phyloP scores from a whole-genome alignment of 2,113 vertebrate species.

The Podarcis cretensis region DNA sequence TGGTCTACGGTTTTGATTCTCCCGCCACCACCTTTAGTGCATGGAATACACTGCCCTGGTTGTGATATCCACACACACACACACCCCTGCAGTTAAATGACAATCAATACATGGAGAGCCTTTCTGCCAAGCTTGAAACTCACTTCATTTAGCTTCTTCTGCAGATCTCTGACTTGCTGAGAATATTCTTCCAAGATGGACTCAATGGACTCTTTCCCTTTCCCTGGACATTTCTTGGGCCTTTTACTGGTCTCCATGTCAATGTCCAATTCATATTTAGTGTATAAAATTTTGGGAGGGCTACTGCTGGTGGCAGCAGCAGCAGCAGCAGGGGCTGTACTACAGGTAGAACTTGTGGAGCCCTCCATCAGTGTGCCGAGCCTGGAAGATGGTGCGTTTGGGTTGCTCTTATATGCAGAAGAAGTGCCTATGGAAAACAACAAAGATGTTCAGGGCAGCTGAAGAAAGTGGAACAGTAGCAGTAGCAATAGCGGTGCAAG shows the following conservation, averaged over 20 bases:
- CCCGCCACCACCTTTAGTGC: background rate
- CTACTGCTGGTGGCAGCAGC: background rate
- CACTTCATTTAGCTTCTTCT: conserved; percentile 74
- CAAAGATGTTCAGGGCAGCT: background rate
- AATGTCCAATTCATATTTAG: conserved; percentile 55
- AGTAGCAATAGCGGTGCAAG: background rate
- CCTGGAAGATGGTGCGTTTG: background rate
- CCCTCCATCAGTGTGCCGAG: background rate
- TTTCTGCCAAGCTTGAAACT: conserved; percentile 24
- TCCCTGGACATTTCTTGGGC: conserved; percentile 41
- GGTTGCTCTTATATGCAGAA: conserved; percentile 44
- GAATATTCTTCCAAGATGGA: conserved; percentile 69
- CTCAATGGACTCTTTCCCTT: conserved; percentile 54
- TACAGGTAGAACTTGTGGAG: background rate
- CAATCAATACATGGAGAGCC: background rate
- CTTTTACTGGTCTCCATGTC: conserved; percentile 43
- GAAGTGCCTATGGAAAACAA: conserved; percentile 57
- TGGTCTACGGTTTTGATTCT: background rate
- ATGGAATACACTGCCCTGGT: background rate
- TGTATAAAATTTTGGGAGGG: conserved; percentile 31
- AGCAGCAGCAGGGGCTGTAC: background rate
- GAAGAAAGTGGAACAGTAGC: background rate
- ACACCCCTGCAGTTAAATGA: background rate
- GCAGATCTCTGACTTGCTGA: conserved; percentile 69
- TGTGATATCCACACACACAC: background rate